Evolutionary conservation across 2,797 vertebrate species (phyloP).

Genomic region (Enoplosus armatus): DNA sequence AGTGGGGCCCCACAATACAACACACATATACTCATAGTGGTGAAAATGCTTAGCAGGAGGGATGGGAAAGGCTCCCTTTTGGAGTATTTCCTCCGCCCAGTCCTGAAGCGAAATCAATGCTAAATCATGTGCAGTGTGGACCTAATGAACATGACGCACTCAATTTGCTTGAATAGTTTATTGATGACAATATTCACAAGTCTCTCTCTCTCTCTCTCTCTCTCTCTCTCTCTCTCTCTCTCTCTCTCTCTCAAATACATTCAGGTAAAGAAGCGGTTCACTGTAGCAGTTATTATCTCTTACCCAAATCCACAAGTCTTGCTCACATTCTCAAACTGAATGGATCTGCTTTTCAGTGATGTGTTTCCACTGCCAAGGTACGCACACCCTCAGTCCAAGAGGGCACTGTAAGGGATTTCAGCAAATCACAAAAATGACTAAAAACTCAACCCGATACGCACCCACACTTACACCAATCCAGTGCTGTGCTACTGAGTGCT

Average conservation of each 20-base stretch:
- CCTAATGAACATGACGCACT: not conserved
- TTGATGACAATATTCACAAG: slow-evolving; percentile 3
- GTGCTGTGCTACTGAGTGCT: slow-evolving; percentile 16
- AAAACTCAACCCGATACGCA: slow-evolving; percentile 37
- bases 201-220: no score
- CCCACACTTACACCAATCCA: not conserved
- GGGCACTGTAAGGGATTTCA: slow-evolving; percentile 46
- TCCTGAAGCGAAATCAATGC: slow-evolving; percentile 13
- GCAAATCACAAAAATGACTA: slow-evolving; percentile 44
- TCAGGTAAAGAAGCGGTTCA: slow-evolving; percentile 6
- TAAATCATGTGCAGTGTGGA: slow-evolving; percentile 10
- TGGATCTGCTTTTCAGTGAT: slow-evolving; percentile 44
- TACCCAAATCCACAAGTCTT: slow-evolving; percentile 16
- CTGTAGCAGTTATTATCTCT: slow-evolving; percentile 16
- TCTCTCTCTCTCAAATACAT: not conserved
- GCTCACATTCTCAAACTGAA: slow-evolving; percentile 53
- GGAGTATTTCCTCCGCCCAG: slow-evolving; percentile 28
- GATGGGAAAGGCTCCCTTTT: slow-evolving; percentile 30
- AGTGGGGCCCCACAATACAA: slow-evolving; percentile 58
- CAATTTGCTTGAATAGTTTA: not conserved
- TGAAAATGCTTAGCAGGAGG: slow-evolving; percentile 54
- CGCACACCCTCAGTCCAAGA: slow-evolving; percentile 40
- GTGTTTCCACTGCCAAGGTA: slow-evolving; percentile 46
- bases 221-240: no score
- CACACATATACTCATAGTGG: slow-evolving; percentile 29